Evolutionary conservation across 2,888 invertebrate species (phyloP).

Genomic region (Drosophila formosana): DNA sequence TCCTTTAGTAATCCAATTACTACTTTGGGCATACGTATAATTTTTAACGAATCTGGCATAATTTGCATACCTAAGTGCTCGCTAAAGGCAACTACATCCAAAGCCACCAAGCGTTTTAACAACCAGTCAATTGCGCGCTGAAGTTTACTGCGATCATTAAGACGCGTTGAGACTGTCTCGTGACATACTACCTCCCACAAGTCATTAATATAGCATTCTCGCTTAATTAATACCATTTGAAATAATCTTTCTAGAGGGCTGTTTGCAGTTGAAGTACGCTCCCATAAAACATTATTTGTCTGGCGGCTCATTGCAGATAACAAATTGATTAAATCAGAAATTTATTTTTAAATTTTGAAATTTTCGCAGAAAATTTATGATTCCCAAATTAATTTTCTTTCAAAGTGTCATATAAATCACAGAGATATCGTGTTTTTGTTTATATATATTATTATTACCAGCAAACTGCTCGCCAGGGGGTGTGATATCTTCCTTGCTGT

Average conservation of each 20-base stretch:
- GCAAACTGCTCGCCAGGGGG: neutral
- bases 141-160: conserved; percentile 27
- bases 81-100: conserved; percentile 52
- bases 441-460: neutral
- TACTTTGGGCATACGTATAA: conserved; percentile 46
- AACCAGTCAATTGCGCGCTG: conserved; percentile 46
- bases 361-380: conserved; percentile 1
- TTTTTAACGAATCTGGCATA: conserved; percentile 28
- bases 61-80: conserved; percentile 54
- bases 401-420: neutral
- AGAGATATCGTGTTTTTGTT: neutral
- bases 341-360: conserved; percentile 15
- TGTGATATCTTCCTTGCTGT: too few species aligned
- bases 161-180: conserved; percentile 39
- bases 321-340: neutral
- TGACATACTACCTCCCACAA: conserved; percentile 47
- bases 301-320: conserved; percentile 9
- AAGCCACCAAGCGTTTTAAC: conserved; percentile 35
- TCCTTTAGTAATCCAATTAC: conserved; percentile 41
- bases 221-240: conserved; percentile 41
- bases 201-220: conserved; percentile 51
- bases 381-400: neutral
- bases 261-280: conserved; percentile 1
- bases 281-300: neutral
- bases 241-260: conserved; percentile 36